These are phyloP conservation scores for Scopus umbretta DNA, from an alignment of 2,113 vertebrate species.

Conservation along the genomic window DNA sequence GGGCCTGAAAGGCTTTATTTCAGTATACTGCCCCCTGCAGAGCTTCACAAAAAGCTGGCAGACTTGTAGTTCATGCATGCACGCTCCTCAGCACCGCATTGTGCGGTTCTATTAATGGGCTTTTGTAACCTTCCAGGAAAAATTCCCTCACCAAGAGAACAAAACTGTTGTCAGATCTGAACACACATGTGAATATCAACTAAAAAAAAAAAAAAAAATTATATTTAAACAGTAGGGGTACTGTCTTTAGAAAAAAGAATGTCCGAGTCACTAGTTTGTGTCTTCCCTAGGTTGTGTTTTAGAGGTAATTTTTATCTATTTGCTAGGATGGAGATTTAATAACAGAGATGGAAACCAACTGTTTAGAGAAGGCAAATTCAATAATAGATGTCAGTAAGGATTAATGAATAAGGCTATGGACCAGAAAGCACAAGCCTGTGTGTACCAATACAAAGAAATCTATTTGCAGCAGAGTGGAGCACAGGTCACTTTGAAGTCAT, in stretches of 20 bases:
- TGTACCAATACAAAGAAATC: slow-evolving; percentile 48
- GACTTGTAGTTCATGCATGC: slow-evolving; percentile 68
- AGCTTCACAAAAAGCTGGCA: slow-evolving; percentile 65
- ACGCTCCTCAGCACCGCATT: slow-evolving; percentile 62
- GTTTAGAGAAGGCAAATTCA: slow-evolving; percentile 49
- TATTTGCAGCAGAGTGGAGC: slow-evolving; percentile 32
- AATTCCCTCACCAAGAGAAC: slow-evolving; percentile 61
- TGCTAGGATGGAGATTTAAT: slow-evolving; percentile 22
- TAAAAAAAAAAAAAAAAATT: not conserved
- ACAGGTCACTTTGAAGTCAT: slow-evolving; percentile 45
- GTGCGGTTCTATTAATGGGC: slow-evolving; percentile 45
- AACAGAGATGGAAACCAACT: slow-evolving; percentile 43
- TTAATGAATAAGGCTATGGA: slow-evolving; percentile 55
- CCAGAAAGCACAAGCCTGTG: slow-evolving; percentile 37
- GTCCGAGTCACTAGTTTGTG: not conserved
- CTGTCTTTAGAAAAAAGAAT: not conserved
- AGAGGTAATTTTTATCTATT: not conserved
- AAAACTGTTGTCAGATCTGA: slow-evolving; percentile 52
- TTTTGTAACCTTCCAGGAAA: slow-evolving; percentile 62
- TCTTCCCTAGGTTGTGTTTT: not conserved
- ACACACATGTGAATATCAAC: slow-evolving; percentile 57
- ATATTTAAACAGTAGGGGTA: slow-evolving; percentile 15
- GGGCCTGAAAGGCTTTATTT: slow-evolving; percentile 60
- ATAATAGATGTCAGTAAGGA: slow-evolving; percentile 54
- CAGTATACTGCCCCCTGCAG: slow-evolving; percentile 56